Evolutionary conservation across 2,113 vertebrate genomes (phyloP).

Genomic region (Dipodomys merriami): DNA sequence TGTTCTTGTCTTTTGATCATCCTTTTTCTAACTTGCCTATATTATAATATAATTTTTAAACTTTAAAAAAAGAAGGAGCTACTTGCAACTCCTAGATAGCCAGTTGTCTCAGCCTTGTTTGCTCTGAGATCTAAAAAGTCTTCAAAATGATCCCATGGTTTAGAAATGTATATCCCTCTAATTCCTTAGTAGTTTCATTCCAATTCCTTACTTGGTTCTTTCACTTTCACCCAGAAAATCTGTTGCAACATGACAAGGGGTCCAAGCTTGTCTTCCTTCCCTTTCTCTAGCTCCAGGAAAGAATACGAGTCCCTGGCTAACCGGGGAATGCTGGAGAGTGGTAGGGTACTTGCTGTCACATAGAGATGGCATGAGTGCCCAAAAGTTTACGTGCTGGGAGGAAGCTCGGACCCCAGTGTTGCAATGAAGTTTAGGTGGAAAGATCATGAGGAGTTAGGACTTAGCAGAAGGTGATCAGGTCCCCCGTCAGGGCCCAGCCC

Average conservation of each 20-base stretch:
- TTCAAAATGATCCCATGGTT: constrained; percentile 27
- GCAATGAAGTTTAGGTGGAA: neutral
- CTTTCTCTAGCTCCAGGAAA: neutral
- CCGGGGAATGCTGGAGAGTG: neutral
- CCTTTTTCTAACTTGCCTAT: neutral
- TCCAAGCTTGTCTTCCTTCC: neutral
- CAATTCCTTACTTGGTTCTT: neutral
- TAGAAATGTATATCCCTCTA: neutral
- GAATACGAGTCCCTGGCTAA: neutral
- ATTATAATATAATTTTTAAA: constrained; percentile 2
- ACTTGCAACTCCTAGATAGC: constrained; percentile 13
- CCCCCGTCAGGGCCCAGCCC: neutral
- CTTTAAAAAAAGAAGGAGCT: constrained; percentile 18
- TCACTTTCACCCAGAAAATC: neutral
- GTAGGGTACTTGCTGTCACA: neutral
- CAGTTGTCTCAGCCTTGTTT: neutral
- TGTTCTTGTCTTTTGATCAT: neutral
- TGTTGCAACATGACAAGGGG: neutral
- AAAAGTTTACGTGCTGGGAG: neutral
- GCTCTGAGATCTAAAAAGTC: neutral
- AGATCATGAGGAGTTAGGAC: neutral
- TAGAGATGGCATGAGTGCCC: neutral
- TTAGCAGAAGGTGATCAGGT: neutral
- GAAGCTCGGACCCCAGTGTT: neutral
- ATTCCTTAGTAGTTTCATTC: neutral